Evolutionary conservation across 2,113 vertebrate species (phyloP), one percentile per base, ranked within the genome.

Genomic region (Cacatua alba): DNA sequence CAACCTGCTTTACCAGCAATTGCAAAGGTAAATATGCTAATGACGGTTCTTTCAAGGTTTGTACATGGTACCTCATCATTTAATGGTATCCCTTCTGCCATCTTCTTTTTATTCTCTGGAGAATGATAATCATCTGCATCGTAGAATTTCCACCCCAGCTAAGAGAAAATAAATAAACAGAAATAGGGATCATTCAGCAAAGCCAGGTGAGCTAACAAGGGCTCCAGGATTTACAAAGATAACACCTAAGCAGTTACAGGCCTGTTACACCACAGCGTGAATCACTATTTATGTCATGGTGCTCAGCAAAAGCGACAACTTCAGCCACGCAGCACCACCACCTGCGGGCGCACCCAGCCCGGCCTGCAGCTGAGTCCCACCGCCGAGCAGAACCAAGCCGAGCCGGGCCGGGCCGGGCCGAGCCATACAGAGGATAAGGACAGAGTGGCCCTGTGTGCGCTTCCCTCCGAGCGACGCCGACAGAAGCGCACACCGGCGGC

Each of bases 41-140:
- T 1, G 3, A 29, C 18, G 31, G 11, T 9, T 69, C 29, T 63
- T 37, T 68, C 8, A 24, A 13, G 44, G 59, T 31, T 74, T 70
- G 48, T 31, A 26, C n/a, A 39, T 10, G 5, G 79, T 98, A 99
- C 99, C 99, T 99, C 97, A 59, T 99, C 99, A 75, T 96, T 98
- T 31, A 99, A 97, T 0, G 99, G 98, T 77, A 98, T 98, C 62
- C 98, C 98, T 31, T 95, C 94, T 49, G 97, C 71, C 99, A 99
- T 99, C 97, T 99, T 99, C 80, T 95, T 96, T 67, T 96, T 97
- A 64, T 99, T 99, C 94, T 98, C 98, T 41, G 92, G 92, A 13
- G 99, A 97, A 90, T 99, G 99, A 78, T 98, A 99, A 91, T 99
- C 97, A 29, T 99, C 99, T 2, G 98, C 99, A 95, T 99, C 99